A percentile compares a stretch with the other conserved stretches of the same genome.
Conservation (phyloP, 1,140 invertebrate species). For the Papilio polytes region DNA sequence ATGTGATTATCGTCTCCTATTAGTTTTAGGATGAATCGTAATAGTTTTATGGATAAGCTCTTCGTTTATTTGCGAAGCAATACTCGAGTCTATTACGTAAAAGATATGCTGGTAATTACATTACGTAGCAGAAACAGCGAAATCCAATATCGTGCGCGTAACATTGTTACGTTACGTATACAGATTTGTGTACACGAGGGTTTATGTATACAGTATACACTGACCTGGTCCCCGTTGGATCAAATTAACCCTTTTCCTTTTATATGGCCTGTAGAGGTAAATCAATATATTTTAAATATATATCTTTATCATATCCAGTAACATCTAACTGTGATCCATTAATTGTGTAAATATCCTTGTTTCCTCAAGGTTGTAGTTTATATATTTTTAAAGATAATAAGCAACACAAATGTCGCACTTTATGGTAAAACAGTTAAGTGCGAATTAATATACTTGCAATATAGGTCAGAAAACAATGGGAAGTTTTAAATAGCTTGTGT, state of each 20-base stretch:
- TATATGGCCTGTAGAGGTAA: too few species aligned
- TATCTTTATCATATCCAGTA: too few species aligned
- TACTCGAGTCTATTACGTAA: slow-evolving; percentile 17
- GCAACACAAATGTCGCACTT: not conserved
- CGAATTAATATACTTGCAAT: not conserved
- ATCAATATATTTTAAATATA: too few species aligned
- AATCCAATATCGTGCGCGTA: slow-evolving; percentile 18
- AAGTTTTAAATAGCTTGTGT: slow-evolving; percentile 16
- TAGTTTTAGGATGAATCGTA: not conserved
- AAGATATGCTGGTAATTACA: slow-evolving; percentile 13
- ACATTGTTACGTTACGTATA: slow-evolving; percentile 17
- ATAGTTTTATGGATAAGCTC: slow-evolving; percentile 10
- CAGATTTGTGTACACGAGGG: slow-evolving; percentile 1
- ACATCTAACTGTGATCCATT: too few species aligned
- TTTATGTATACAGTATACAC: slow-evolving; percentile 2
- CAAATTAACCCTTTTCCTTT: not conserved
- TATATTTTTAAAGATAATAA: not conserved
- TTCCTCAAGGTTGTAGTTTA: too few species aligned
- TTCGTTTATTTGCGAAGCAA: slow-evolving; percentile 10
- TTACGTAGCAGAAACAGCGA: slow-evolving; percentile 17
- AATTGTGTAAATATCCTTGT: too few species aligned
- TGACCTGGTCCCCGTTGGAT: not conserved
- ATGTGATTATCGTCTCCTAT: too few species aligned
- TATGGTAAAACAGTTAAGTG: not conserved
- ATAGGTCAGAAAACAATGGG: slow-evolving; percentile 22